Evolutionary conservation across 2,888 invertebrate genomes (phyloP).

Genomic region (Plebejus melissa): DNA sequence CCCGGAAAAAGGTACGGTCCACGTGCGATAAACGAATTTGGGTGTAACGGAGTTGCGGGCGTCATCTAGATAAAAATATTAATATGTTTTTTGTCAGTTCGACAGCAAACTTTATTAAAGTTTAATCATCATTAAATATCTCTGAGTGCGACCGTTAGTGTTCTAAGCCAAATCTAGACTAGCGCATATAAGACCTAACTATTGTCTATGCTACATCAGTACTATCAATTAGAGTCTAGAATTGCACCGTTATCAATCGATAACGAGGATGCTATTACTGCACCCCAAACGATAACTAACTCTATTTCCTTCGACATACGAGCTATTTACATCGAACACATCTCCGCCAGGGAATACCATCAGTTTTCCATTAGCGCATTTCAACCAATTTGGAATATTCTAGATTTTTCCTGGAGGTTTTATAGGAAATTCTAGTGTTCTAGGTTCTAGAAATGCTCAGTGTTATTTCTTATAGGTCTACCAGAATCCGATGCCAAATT

Average conservation of each 20-base stretch:
- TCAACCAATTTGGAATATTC: slow-evolving; percentile 1
- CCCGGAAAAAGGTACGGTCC: too few species aligned
- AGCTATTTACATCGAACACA: not conserved
- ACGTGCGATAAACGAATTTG: too few species aligned
- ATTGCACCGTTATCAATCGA: slow-evolving; percentile 19
- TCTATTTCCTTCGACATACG: not conserved
- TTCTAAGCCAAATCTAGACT: not conserved
- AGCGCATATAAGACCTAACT: not conserved
- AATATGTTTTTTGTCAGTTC: too few species aligned
- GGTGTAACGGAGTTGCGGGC: too few species aligned
- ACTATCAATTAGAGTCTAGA: slow-evolving; percentile 18
- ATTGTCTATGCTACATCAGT: slow-evolving; percentile 13
- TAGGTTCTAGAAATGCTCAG: not conserved
- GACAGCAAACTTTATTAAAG: too few species aligned
- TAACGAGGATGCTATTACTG: slow-evolving; percentile 4
- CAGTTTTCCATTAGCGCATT: slow-evolving; percentile 12
- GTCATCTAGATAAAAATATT: too few species aligned
- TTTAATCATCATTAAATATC: too few species aligned
- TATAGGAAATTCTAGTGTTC: not conserved
- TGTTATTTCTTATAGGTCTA: too few species aligned
- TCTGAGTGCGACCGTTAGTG: too few species aligned
- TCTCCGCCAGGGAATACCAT: not conserved
- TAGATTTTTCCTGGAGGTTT: not conserved
- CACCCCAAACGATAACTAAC: not conserved
- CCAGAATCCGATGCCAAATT: too few species aligned